Conservation (phyloP, 2,888 invertebrate genomes). For the Chloroclysta siterata region DNA sequence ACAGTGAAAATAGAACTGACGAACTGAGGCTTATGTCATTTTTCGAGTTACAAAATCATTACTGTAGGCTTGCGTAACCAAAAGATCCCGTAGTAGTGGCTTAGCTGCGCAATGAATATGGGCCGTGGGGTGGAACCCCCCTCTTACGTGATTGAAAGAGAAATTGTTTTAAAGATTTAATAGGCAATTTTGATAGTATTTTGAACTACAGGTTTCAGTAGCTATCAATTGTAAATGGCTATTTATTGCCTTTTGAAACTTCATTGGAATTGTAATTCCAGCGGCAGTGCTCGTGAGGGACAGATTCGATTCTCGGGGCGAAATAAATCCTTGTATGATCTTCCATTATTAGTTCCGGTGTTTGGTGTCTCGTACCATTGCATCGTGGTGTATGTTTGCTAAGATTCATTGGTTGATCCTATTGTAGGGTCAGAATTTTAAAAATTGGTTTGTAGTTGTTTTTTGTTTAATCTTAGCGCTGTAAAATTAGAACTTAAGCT, state of each 20-base stretch:
- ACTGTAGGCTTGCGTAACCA: slow-evolving; percentile 31
- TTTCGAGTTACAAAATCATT: slow-evolving; percentile 3
- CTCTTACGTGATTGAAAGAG: slow-evolving; percentile 78
- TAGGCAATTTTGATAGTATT: slow-evolving; percentile 57
- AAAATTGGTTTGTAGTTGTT: neutral
- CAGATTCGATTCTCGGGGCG: too few species aligned
- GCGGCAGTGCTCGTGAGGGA: too few species aligned
- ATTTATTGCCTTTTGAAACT: too few species aligned
- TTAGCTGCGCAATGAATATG: slow-evolving; percentile 56
- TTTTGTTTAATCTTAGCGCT: slow-evolving; percentile 5
- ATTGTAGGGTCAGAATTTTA: neutral
- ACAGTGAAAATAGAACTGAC: too few species aligned
- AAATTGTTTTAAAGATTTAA: slow-evolving; percentile 71
- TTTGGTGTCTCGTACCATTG: neutral
- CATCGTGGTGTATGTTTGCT: neutral
- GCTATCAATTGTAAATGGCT: slow-evolving; percentile 20
- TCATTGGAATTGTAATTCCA: too few species aligned
- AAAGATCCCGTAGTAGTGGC: slow-evolving; percentile 56
- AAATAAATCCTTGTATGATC: neutral
- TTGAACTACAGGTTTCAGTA: slow-evolving; percentile 39
- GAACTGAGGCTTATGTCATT: neutral
- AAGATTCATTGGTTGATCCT: neutral
- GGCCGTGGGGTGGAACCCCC: slow-evolving; percentile 56
- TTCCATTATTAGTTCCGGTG: neutral
- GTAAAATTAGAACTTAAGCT: slow-evolving; percentile 30